Evolutionary conservation across 2,888 invertebrate genomes (phyloP).

Genomic region (Leptinotarsa haldemani): DNA sequence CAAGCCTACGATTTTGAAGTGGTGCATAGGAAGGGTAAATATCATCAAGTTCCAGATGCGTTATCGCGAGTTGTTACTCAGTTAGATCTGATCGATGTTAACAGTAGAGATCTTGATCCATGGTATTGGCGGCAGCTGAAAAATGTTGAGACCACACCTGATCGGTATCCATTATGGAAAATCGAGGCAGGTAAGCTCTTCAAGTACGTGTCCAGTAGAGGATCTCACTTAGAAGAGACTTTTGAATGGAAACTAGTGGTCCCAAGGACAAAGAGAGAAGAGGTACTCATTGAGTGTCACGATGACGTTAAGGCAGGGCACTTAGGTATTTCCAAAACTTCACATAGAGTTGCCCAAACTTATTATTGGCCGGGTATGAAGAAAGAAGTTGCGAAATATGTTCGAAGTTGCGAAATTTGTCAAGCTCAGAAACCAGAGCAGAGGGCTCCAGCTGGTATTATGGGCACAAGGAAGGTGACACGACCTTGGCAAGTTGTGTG

Average conservation of each 20-base stretch:
- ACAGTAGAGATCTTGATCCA: not conserved
- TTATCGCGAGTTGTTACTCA: slow-evolving; percentile 24
- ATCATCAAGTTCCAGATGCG: slow-evolving; percentile 36
- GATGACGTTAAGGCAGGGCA: slow-evolving; percentile 28
- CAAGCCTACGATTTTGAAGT: slow-evolving; percentile 47
- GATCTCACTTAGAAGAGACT: not conserved
- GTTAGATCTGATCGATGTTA: slow-evolving; percentile 18
- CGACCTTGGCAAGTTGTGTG: slow-evolving; percentile 18
- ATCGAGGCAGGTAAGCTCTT: slow-evolving; percentile 17
- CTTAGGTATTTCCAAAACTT: no score
- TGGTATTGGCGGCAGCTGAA: slow-evolving; percentile 26
- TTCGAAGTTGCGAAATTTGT: slow-evolving; percentile 24
- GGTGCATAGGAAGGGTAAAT: slow-evolving; percentile 37
- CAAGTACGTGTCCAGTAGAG: not conserved
- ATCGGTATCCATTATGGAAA: slow-evolving; percentile 2
- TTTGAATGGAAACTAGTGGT: slow-evolving; percentile 31
- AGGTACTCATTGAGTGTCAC: slow-evolving; percentile 14
- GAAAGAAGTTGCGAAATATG: no score
- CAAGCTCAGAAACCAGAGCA: slow-evolving; percentile 17
- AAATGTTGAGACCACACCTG: slow-evolving; percentile 3
- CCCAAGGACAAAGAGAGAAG: slow-evolving; percentile 14
- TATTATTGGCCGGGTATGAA: no score
- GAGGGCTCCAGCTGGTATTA: slow-evolving; percentile 14
- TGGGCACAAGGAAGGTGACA: slow-evolving; percentile 14
- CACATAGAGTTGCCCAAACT: no score